These are phyloP conservation scores for Damaliscus lunatus DNA, from an alignment of 2,113 vertebrate species.

Conservation along the genomic window DNA sequence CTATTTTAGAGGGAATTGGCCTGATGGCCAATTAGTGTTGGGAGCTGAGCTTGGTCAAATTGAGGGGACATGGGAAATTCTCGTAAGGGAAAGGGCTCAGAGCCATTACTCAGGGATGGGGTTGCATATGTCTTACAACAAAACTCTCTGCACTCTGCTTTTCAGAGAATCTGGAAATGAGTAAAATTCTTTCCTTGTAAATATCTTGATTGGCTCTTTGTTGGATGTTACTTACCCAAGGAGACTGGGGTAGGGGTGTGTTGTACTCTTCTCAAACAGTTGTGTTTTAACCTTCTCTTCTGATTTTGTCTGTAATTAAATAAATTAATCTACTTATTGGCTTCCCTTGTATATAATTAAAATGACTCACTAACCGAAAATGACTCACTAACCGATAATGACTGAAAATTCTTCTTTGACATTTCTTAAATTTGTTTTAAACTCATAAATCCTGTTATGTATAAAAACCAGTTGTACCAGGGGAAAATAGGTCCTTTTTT, in stretches of 20 bases:
- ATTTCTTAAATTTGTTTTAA: constrained; percentile 34
- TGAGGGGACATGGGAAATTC: neutral
- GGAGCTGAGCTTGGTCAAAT: neutral
- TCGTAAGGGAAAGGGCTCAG: neutral
- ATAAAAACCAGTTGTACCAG: neutral
- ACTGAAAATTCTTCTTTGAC: neutral
- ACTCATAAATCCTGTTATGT: neutral
- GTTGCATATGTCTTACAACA: neutral
- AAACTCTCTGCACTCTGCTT: neutral
- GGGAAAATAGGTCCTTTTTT: neutral
- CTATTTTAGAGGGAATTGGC: neutral
- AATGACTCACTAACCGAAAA: neutral
- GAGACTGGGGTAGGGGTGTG: neutral
- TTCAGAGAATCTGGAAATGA: neutral
- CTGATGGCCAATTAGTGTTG: neutral
- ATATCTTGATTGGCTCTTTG: neutral
- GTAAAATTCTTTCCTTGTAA: neutral
- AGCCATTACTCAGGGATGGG: neutral
- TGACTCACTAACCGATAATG: neutral
- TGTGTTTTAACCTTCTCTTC: neutral
- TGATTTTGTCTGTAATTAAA: neutral
- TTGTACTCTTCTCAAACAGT: neutral
- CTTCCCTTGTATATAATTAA: neutral
- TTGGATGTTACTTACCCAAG: neutral
- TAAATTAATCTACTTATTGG: neutral